Evolutionary conservation across 2,888 invertebrate genomes (phyloP), one percentile per base, ranked within the genome.

Genomic region (Habroteleia sp.): DNA sequence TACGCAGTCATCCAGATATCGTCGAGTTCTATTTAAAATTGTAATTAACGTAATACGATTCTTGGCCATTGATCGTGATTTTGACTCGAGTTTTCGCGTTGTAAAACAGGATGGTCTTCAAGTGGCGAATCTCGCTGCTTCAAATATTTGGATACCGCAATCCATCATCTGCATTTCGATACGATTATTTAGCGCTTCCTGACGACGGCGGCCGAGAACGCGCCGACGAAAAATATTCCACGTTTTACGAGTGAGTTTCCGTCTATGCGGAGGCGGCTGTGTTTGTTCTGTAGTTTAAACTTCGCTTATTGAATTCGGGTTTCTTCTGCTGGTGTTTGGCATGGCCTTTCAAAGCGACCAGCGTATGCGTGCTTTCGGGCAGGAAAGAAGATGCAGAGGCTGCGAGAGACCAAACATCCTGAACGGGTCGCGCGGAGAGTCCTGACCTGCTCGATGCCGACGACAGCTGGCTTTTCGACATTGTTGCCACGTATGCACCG

Each of bases 401-500:
- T 72, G 71, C 42, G 56, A 41, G 63, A 62, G 52, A 39, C 63
- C 71, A 72, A 72, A 72, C 63, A 72, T 63, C 63, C 63, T 46
- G 50, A 56, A 54, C 62, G 54, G 29, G 23, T 66, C 68, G 48
- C 10, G 42, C 46, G 42, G 52, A 41, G 54, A 71, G 71, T 65
- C 63, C 72, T 72, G 72, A 72, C 72, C 72, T 72, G 72, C 72
- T 65, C 63, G 72, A 72, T 42, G 63, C 63, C 71, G 72, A 72
- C 72, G 72, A 72, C 72, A 72, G 72, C 72, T 72, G 72, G 72
- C 72, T 65, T 56, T 63, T 62, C 62, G 63, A 71, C 71, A 71
- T 63, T 71, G 71, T 71, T 71, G 71, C 71, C 71, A 71, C 71
- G 63, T 71, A 44, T 71, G 17, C 52, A 25, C 52, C 13, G 46